phyloP scores from a whole-genome alignment of 1,140 invertebrate genomes.

The Philotrypesis tridentata region DNA sequence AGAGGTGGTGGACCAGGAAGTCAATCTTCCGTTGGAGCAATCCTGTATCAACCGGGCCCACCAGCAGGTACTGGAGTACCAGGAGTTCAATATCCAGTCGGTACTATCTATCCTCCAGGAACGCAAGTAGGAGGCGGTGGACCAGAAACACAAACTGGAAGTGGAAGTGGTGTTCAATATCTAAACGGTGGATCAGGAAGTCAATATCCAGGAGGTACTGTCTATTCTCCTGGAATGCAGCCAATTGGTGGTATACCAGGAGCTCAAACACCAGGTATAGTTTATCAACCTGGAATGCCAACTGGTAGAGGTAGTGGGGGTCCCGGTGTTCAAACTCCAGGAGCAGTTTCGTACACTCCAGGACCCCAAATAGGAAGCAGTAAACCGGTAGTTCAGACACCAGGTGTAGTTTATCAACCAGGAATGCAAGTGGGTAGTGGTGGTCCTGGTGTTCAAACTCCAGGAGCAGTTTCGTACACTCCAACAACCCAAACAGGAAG shows the following conservation, averaged over 20 bases:
- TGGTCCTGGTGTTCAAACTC: too few species aligned
- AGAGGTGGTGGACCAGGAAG: constrained; percentile 31
- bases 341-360: background rate
- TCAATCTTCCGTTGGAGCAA: background rate
- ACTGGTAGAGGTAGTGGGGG: too few species aligned
- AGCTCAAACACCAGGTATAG: background rate
- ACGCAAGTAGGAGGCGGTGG: background rate
- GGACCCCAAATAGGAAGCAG: background rate
- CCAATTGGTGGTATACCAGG: background rate
- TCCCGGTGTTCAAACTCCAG: too few species aligned
- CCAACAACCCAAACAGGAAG: background rate
- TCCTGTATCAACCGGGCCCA: background rate
- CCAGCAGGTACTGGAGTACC: constrained; percentile 12
- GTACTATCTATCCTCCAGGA: constrained; percentile 10
- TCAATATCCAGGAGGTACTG: background rate
- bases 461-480: too few species aligned
- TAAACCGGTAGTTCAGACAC: background rate
- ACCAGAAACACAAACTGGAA: too few species aligned
- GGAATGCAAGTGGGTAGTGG: too few species aligned
- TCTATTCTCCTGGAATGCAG: too few species aligned
- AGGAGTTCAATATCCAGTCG: background rate
- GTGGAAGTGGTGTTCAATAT: too few species aligned
- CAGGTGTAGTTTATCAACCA: background rate
- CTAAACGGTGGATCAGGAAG: constrained; percentile 27
- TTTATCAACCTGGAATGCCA: too few species aligned